Percentiles rank a stretch among this genome's conserved stretches.
These are phyloP conservation scores for Diadophis punctatus DNA, from an alignment of 2,113 vertebrate genomes.

Conservation along the genomic window DNA sequence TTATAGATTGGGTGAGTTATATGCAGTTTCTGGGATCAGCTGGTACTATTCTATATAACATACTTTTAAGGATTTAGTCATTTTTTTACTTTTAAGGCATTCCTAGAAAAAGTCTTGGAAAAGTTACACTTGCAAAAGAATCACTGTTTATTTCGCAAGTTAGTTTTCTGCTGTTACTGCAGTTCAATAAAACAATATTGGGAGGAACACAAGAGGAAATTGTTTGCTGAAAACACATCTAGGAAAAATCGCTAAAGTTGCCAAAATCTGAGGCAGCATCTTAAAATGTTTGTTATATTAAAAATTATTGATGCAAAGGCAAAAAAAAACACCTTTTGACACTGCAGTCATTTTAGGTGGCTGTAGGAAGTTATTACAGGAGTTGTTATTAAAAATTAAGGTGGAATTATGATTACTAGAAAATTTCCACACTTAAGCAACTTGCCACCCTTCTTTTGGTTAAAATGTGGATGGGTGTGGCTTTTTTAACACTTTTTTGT, in stretches of 20 bases:
- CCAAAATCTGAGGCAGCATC: conserved; percentile 84
- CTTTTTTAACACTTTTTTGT: conserved; percentile 24
- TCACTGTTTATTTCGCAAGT: conserved; percentile 56
- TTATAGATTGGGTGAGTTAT: neutral
- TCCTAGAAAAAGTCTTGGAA: conserved; percentile 47
- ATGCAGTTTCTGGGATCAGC: neutral
- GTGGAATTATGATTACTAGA: conserved; percentile 51
- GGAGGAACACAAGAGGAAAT: conserved; percentile 53
- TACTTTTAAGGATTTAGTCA: neutral
- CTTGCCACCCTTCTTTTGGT: neutral
- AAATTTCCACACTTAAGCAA: conserved; percentile 48
- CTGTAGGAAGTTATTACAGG: conserved; percentile 64
- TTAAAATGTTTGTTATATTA: conserved; percentile 89
- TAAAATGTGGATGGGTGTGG: conserved; percentile 10
- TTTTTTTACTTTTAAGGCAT: conserved; percentile 36
- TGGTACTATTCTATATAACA: neutral
- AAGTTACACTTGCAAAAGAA: conserved; percentile 48
- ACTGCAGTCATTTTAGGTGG: conserved; percentile 69
- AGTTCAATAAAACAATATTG: conserved; percentile 52
- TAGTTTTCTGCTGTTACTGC: conserved; percentile 19
- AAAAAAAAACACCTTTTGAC: conserved; percentile 82
- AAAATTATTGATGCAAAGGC: conserved; percentile 88
- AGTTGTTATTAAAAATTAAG: conserved; percentile 29
- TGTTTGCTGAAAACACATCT: conserved; percentile 77
- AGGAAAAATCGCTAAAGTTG: conserved; percentile 67